Percentiles rank a stretch among this genome's conserved stretches.
Evolutionary conservation across 2,797 vertebrate genomes (phyloP).

Genomic region (Alca torda): DNA sequence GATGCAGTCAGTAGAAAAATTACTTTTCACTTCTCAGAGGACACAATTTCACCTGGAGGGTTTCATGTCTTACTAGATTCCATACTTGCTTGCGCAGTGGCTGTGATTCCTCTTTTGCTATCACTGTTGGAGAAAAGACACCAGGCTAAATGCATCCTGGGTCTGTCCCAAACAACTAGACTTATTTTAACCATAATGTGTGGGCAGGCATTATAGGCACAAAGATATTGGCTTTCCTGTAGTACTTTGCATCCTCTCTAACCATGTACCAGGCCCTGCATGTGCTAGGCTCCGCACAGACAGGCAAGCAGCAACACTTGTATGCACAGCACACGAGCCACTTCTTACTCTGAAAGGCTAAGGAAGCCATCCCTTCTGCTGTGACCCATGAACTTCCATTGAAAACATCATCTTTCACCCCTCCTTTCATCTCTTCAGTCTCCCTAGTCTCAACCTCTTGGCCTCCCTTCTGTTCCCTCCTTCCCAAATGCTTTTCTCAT

Average conservation of each 20-base stretch:
- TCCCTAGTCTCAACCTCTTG: neutral
- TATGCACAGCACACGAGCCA: neutral
- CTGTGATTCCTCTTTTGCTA: neutral
- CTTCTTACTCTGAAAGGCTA: neutral
- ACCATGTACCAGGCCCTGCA: neutral
- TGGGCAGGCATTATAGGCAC: neutral
- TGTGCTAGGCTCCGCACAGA: neutral
- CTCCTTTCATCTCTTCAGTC: neutral
- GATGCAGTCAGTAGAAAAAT: constrained; percentile 24
- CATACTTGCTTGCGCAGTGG: neutral
- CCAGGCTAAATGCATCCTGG: neutral
- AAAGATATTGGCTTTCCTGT: neutral
- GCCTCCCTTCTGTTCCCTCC: neutral
- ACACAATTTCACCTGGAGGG: constrained; percentile 17
- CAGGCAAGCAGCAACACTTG: neutral
- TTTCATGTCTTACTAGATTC: neutral
- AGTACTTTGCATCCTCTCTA: neutral
- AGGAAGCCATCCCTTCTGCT: neutral
- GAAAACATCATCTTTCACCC: neutral
- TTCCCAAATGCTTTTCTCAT: neutral
- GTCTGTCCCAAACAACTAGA: neutral
- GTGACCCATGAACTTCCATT: neutral
- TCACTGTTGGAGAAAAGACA: neutral
- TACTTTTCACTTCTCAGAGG: constrained; percentile 45
- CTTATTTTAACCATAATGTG: neutral